These are phyloP conservation scores for Falco concolor DNA, from an alignment of 2,797 vertebrate genomes.

Conservation along the genomic window DNA sequence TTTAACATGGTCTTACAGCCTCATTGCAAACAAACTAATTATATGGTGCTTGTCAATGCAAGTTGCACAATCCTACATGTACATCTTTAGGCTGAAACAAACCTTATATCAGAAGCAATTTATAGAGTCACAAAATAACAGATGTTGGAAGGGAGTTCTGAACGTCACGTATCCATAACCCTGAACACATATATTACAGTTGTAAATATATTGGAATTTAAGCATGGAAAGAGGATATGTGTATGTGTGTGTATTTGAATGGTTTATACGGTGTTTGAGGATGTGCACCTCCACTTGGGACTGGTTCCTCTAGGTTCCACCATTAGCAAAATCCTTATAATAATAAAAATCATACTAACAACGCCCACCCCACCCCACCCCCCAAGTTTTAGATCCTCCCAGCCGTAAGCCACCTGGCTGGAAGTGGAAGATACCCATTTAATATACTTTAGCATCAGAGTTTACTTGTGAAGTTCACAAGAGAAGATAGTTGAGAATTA, in stretches of 20 bases:
- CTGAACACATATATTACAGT: rapidly evolving
- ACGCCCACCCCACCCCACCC: neutral
- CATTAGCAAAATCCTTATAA: neutral
- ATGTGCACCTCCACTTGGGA: neutral
- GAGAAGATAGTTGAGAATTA: neutral
- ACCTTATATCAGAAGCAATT: neutral
- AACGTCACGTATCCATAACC: neutral
- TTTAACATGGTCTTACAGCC: neutral
- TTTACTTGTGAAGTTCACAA: neutral
- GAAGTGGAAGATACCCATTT: neutral
- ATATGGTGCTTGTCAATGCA: neutral
- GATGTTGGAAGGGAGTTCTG: neutral
- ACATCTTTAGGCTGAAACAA: neutral
- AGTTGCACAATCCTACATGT: neutral
- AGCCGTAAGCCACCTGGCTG: neutral
- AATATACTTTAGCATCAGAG: neutral
- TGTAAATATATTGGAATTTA: neutral
- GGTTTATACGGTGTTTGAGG: neutral
- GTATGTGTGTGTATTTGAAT: rapidly evolving
- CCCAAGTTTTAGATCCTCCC: neutral
- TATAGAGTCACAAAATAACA: neutral
- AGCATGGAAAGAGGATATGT: neutral
- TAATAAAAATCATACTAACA: neutral
- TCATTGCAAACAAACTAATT: neutral
- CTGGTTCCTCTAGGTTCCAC: neutral